Percentiles rank a stretch among this genome's conserved stretches.
phyloP scores from a whole-genome alignment of 2,797 vertebrate genomes.

The Pipistrellus pygmaeus region DNA sequence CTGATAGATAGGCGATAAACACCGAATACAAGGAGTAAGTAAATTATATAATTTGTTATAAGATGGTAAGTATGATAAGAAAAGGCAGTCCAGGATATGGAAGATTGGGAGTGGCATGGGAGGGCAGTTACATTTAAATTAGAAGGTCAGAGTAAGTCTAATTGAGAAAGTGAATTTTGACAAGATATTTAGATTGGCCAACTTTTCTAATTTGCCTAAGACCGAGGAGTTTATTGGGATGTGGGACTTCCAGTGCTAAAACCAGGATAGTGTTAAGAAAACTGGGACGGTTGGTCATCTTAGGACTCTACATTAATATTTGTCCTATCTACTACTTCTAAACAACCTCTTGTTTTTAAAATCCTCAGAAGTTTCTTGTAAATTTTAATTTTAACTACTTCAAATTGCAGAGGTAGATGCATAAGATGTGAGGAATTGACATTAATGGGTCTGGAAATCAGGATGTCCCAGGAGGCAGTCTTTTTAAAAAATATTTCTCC shows the following conservation, averaged over 20 bases:
- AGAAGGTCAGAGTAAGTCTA: neutral
- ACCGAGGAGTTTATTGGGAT: neutral
- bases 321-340: neutral
- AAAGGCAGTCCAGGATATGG: neutral
- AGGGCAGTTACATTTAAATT: neutral
- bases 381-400: slow-evolving; percentile 35
- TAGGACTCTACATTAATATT: neutral
- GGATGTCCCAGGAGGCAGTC: neutral
- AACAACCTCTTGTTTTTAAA: neutral
- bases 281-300: neutral
- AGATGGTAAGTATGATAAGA: neutral
- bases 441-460: neutral
- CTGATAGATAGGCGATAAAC: neutral
- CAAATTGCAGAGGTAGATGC: neutral
- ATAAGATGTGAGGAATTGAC: neutral
- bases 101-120: neutral
- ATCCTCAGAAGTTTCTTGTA: neutral
- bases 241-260: neutral
- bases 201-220: neutral
- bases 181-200: neutral
- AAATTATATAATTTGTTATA: neutral
- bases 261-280: neutral
- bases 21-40: neutral
- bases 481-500: neutral
- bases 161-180: slow-evolving; percentile 19